Evolutionary conservation across 2,888 invertebrate genomes (phyloP), one percentile per base, ranked within the genome.

Genomic region (Drosophila paranaensis): DNA sequence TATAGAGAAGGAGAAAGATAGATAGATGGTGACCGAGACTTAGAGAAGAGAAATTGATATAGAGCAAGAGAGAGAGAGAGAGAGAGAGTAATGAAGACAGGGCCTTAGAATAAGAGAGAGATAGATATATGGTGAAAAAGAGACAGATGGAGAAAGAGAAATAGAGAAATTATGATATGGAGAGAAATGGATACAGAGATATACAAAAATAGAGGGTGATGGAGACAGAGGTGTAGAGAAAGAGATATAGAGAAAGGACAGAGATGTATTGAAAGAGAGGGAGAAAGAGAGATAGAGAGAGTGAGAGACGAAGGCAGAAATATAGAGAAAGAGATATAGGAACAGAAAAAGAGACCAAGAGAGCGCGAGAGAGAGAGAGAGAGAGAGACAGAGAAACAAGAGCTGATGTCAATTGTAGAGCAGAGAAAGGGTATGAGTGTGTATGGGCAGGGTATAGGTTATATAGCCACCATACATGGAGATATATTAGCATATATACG

Each of bases 391-490:
- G 39, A 14, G 40, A n/a, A 8, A 40, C 10, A 43, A 46, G 46
- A 14, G 6, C 46, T n/a, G 27, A 27, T 50, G 25, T 27, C 53
- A 53, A 25, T 37, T 65, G 51, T 16, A 16, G 16, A 33, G 30
- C 11, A 16, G 50, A 13, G 33, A 16, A 50, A 45, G 43, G 33
- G 27, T 11, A n/a, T 10, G 43, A 33, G 13, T 33, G 27, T 42
- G 13, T 54, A 33, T 35, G 33, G 40, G 78, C 2, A 50, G 50
- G 50, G 16, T 50, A 33, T 16, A 16, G 50, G 33, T 33, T 50
- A 33, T 13, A 3, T 20, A 1, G 9, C 10, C 11, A 16, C 16
- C 11, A 33, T 33, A 1, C 1, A 16, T 50, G 33, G n/a, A 27
- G n/a, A 20, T 10, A n/a, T 48, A 48, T 48, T 48, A n/a, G n/a